Base-by-base conservation (phyloP, 2,888 invertebrate genomes). In the Elgonia sp. region DNA sequence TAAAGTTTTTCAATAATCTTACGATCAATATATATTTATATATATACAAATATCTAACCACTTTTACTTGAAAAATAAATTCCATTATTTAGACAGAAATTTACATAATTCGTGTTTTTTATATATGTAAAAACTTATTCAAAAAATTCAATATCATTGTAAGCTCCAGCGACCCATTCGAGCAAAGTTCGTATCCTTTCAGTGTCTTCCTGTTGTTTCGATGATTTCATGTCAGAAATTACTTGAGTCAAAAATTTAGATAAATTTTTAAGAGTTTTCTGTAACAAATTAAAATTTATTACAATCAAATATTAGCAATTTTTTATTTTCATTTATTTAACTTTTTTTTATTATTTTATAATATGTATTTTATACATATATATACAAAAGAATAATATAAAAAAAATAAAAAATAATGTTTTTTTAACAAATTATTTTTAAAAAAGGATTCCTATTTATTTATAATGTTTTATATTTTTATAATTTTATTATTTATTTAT, bases 141-240 rank as follows among this genome's bases (percentile, higher is more conserved):
- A 8, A 86, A 88, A 88, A 90, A 89, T 77, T 93, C 93, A 89
- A 94, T 93, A 55, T 92, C 92, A 21, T 91, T 91, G 88, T 92
- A 94, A 10, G 93, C 92, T 73, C 92, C 91, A 5, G 93, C 93
- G 55, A 94, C 91, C 94, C 94, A 94, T 21, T 91, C 91, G 21
- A 94, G 89, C 57, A 94, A 86, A 63, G 91, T 90, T 70, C 92
- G 93, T 8, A 94, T 91, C 90, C 91, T 92, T 67, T 93, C 93
- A 7, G 93, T 91, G 21, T 92, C 88, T 60, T 92, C 92, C 72
- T 93, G 91, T 55, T 87, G 37, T 16, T 80, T 63, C 0, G 90
- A 88, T 40, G 91, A 89, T 88, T 91, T 92, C 57, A 91, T 92
- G 79, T 91, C 92, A 4, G 90, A 82, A 76, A 93, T 91, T 14